Evolutionary conservation across 2,797 vertebrate genomes (phyloP), one percentile per base, ranked within the genome.

Genomic region (Limosa lapponica): DNA sequence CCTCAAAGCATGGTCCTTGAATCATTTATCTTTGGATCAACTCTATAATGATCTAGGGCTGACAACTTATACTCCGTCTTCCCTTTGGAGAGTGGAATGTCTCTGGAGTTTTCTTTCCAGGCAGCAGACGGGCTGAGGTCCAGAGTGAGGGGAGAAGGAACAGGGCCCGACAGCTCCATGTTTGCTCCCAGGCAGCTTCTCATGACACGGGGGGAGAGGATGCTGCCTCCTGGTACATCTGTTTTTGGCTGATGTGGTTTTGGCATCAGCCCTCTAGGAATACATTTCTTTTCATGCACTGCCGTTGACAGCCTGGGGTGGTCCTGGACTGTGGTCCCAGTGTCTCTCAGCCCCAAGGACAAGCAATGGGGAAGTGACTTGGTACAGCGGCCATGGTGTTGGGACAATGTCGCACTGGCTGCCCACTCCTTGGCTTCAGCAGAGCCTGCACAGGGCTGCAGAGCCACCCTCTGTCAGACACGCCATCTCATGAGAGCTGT

Each of bases 61-160:
- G 52, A 48, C 36, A 75, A 67, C 9, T 64, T 54, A 15, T 13
- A 32, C 34, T 79, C 13, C 9, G 16, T 48, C 34, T 70, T 71
- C 34, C 39, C 55, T 69, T 79, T 67, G 61, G 48, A 30, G 11
- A 67, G 37, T 24, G 37, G 20, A 74, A 64, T 51, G 25, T 44
- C 70, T 84, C 62, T 54, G 28, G 48, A 72, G 14, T 28, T 89
- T 51, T 82, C 49, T 62, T 78, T 75, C 34, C 49, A 74, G 67
- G n/a, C 34, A 71, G n/a, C 44, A 90, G 19, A 11, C 6, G 62
- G 66, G 32, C 57, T 74, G 57, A 83, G 59, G 30, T 48, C 39
- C 28, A 67, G 44, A 6, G 1, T 0, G 10, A 1, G 10, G 27
- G 18, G 18, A 79, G 10, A 0, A 1, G 36, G n/a, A 69, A 27